These are phyloP conservation scores for Orientallactaga bullata DNA, from an alignment of 2,113 vertebrate species.

Conservation along the genomic window DNA sequence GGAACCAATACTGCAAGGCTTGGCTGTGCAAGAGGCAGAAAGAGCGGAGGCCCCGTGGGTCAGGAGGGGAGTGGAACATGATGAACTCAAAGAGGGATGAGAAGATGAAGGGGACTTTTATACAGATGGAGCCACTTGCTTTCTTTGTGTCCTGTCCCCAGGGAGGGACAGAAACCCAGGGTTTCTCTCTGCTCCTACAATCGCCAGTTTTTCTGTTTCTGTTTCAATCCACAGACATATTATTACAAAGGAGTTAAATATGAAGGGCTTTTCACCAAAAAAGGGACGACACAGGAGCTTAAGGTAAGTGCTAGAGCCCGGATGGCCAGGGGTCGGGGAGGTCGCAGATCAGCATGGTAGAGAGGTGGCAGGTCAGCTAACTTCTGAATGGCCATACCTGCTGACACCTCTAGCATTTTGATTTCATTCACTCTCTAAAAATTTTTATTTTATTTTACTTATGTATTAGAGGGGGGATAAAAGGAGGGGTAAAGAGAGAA, in stretches of 20 bases:
- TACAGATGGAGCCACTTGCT: no score
- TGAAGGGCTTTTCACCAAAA: constrained; percentile 42
- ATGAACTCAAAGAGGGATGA: neutral
- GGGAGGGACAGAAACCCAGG: neutral
- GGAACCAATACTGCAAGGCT: rapidly evolving
- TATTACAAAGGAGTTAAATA: constrained; percentile 56
- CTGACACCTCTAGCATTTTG: no score
- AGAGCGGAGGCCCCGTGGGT: neutral
- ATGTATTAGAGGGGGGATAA: no score
- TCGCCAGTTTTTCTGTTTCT: neutral
- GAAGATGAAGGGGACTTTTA: neutral
- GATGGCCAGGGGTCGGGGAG: neutral
- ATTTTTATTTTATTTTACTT: neutral
- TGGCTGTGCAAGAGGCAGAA: neutral
- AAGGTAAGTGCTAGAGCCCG: constrained; percentile 45
- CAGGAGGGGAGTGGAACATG: neutral
- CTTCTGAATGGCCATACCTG: neutral
- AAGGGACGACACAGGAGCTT: constrained; percentile 39
- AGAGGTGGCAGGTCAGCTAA: neutral
- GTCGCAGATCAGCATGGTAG: neutral
- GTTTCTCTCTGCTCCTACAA: neutral
- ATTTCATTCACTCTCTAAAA: neutral
- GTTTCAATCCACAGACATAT: constrained; percentile 52
- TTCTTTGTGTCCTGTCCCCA: neutral
- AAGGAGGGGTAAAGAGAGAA: no score